Evolutionary conservation across 2,113 vertebrate genomes (phyloP), one percentile per base, ranked within the genome.

Genomic region (Misgurnus anguillicaudatus): DNA sequence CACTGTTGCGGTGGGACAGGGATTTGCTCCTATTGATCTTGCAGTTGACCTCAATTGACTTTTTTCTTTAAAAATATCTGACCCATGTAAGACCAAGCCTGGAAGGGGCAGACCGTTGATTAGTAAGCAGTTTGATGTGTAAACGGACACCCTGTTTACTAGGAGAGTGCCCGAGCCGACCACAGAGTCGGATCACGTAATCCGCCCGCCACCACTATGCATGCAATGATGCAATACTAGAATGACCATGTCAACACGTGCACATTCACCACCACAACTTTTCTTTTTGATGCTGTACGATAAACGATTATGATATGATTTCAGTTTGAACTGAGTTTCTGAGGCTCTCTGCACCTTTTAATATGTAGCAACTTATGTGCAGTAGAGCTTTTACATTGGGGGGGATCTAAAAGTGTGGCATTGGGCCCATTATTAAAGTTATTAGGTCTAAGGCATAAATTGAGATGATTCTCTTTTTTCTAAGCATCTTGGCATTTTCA

Each of bases 71-170:
- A 48, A 75, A 63, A 53, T 57, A 48, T 57, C 47, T 78, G 76
- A 67, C 63, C 41, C 24, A 19, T 61, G 19, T 47, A 78, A 78
- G 3, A 24, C 21, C 8, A 24, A 68, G 17, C 7, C 13, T 55
- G 13, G 11, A 64, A 21, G 41, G 42, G 69, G n/a, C 5, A 14
- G 57, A 42, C 36, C 7, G 9, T 21, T 64, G 53, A 65, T 21
- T 53, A 4, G 58, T 45, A 24, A 61, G 36, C 24, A 39, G n/a
- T 75, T 60, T 42, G 53, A 62, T 61, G 53, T 68, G 16, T 36
- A 45, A 67, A 69, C 65, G 39, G 31, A 47, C 8, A 74, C n/a
- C 31, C 42, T 83, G 77, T 83, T 83, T 75, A 75, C 17, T 63
- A 14, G 24, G 51, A 21, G 21, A 6, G 41, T 76, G 38, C n/a